Percentiles rank a stretch among this genome's conserved stretches.
These are phyloP conservation scores for Thecophora atra DNA, from an alignment of 2,888 invertebrate species.

Conservation along the genomic window DNA sequence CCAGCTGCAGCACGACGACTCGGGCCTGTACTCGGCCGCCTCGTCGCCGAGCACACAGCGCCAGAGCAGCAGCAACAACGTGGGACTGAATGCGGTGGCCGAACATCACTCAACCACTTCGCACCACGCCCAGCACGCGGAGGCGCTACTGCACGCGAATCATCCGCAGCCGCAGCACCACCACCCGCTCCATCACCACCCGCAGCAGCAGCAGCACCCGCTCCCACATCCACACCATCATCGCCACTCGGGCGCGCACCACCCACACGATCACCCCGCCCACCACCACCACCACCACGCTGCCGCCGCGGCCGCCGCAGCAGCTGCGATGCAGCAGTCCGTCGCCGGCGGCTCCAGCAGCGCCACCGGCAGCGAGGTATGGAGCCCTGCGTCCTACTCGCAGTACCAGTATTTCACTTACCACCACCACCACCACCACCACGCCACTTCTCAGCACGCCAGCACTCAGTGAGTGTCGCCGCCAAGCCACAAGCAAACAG, in stretches of 20 bases:
- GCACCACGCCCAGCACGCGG: conserved; percentile 37
- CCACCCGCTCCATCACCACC: conserved; percentile 31
- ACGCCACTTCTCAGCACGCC: conserved; percentile 57
- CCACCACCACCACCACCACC: conserved; percentile 65
- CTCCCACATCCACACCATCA: conserved; percentile 44
- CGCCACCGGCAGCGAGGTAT: conserved; percentile 72
- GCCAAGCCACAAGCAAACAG: conserved; percentile 32
- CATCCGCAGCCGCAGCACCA: conserved; percentile 44
- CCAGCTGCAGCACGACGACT: conserved; percentile 59
- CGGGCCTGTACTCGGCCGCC: conserved; percentile 59
- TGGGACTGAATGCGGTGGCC: conserved; percentile 51
- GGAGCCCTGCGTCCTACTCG: conserved; percentile 69
- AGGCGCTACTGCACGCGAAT: conserved; percentile 18
- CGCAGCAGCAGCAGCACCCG: conserved; percentile 40
- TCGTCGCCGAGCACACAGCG: conserved; percentile 55
- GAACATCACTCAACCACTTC: conserved; percentile 46
- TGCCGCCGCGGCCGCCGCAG: conserved; percentile 37
- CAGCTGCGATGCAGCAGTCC: conserved; percentile 33
- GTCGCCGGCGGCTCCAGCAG: conserved; percentile 60
- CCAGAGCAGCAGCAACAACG: conserved; percentile 44
- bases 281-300: conserved; percentile 41
- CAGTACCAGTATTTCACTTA: conserved; percentile 76
- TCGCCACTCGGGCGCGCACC: conserved; percentile 45
- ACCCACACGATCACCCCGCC: conserved; percentile 40
- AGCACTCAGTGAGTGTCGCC: conserved; percentile 70